Percentiles rank a stretch among this genome's conserved stretches.
Conservation (phyloP, 2,888 invertebrate species). For the Dorcus parallelipipedus region DNA sequence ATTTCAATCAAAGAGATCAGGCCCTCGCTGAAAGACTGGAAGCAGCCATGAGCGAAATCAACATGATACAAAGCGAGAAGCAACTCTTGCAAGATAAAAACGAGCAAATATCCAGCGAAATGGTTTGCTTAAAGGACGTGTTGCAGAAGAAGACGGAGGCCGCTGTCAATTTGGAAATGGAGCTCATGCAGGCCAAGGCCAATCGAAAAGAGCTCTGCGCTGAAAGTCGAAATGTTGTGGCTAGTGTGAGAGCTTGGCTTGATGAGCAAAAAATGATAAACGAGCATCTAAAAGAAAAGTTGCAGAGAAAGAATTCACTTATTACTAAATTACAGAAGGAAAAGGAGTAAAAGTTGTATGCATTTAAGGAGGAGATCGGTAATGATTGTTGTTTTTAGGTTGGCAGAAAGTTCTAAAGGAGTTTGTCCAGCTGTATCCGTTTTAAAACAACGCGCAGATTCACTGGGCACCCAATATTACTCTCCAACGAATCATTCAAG, state of each 20-base stretch:
- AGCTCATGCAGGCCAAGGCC: conserved; percentile 37
- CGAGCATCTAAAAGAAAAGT: conserved; percentile 28
- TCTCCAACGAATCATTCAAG: no score
- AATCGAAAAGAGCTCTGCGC: conserved; percentile 40
- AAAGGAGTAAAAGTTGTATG: conserved; percentile 9
- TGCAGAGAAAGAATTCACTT: conserved; percentile 32
- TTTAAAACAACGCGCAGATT: conserved; percentile 2
- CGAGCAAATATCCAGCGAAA: conserved; percentile 34
- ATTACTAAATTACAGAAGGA: conserved; percentile 36
- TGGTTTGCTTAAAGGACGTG: conserved; percentile 34
- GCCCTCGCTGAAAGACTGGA: conserved; percentile 37
- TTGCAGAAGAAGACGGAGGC: conserved; percentile 36
- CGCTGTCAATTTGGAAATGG: conserved; percentile 38
- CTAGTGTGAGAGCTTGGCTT: conserved; percentile 44
- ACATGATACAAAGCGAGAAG: conserved; percentile 36
- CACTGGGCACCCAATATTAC: not conserved
- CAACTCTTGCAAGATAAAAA: conserved; percentile 35
- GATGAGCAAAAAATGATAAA: conserved; percentile 45
- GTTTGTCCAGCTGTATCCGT: not conserved
- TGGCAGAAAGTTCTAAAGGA: not conserved
- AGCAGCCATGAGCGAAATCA: conserved; percentile 32
- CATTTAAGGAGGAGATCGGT: no score
- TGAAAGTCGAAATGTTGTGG: conserved; percentile 43
- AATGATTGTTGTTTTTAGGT: not conserved
- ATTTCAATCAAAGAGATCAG: conserved; percentile 35